Conservation (phyloP, 2,113 vertebrate species). For the Sialia sialis region DNA sequence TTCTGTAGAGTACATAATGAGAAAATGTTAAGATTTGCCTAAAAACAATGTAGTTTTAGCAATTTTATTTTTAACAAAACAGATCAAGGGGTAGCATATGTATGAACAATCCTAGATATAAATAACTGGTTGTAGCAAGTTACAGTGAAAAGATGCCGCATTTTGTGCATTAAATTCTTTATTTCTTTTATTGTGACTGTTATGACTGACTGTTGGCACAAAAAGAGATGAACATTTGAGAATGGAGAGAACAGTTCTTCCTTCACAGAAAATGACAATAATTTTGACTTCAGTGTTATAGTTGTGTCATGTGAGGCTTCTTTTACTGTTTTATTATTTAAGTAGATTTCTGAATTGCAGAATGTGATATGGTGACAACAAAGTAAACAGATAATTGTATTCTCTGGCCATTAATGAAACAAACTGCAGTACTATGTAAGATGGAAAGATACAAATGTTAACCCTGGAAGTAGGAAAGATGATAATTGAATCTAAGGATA, state of each 20-base stretch:
- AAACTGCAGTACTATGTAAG: background rate
- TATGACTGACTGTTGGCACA: background rate
- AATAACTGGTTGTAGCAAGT: background rate
- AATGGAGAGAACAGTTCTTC: background rate
- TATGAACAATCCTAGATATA: background rate
- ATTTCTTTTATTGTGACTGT: background rate
- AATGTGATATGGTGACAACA: background rate
- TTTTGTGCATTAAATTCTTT: background rate
- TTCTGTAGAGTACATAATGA: background rate
- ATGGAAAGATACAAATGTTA: background rate
- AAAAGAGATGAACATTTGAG: background rate
- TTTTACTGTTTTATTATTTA: background rate
- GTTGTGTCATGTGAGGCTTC: background rate
- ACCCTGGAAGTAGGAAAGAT: background rate
- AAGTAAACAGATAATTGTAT: background rate
- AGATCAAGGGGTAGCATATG: background rate
- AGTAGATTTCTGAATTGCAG: background rate
- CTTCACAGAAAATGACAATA: background rate
- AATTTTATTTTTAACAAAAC: background rate
- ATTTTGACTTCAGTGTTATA: background rate
- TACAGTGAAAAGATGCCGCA: background rate
- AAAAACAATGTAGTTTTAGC: background rate
- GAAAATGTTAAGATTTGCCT: background rate
- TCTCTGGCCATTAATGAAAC: background rate
- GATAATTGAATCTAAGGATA: background rate